Conservation (phyloP, 2,888 invertebrate species). For the Drosophila meridionalis region DNA sequence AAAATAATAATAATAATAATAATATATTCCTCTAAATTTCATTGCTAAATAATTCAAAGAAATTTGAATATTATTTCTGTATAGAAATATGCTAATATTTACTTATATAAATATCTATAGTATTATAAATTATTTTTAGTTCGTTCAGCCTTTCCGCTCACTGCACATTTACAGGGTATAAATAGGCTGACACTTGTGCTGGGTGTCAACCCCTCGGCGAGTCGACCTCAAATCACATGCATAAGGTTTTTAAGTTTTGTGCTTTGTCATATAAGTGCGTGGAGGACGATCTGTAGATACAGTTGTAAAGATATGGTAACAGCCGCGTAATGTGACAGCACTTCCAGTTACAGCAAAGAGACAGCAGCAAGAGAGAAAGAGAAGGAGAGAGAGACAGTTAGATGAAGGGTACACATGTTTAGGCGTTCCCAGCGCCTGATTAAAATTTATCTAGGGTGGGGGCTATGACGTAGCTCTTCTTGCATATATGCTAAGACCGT, state of each 20-base stretch:
- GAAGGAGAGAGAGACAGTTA: constrained; percentile 24
- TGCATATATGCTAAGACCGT: background rate
- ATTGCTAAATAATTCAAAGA: background rate
- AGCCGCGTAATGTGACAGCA: constrained; percentile 77
- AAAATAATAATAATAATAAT: no score
- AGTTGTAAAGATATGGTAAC: constrained; percentile 79
- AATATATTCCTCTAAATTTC: background rate
- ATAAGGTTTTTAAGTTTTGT: constrained; percentile 81
- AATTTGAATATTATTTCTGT: background rate
- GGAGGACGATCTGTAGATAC: constrained; percentile 76
- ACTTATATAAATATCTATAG: background rate
- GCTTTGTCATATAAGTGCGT: constrained; percentile 79
- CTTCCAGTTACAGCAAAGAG: constrained; percentile 27
- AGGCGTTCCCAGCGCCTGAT: constrained; percentile 60
- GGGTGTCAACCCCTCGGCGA: constrained; percentile 19
- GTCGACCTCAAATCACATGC: constrained; percentile 72
- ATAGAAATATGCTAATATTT: background rate
- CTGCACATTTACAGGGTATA: constrained; percentile 2
- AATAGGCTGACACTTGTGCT: constrained; percentile 57
- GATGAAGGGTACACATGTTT: constrained; percentile 69
- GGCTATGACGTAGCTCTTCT: constrained; percentile 27
- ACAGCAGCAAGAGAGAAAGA: background rate
- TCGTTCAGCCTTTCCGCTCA: background rate
- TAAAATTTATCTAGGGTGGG: constrained; percentile 28
- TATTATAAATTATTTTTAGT: background rate